Evolutionary conservation across 2,113 vertebrate genomes (phyloP), one percentile per base, ranked within the genome.

Genomic region (Corvus cornix): DNA sequence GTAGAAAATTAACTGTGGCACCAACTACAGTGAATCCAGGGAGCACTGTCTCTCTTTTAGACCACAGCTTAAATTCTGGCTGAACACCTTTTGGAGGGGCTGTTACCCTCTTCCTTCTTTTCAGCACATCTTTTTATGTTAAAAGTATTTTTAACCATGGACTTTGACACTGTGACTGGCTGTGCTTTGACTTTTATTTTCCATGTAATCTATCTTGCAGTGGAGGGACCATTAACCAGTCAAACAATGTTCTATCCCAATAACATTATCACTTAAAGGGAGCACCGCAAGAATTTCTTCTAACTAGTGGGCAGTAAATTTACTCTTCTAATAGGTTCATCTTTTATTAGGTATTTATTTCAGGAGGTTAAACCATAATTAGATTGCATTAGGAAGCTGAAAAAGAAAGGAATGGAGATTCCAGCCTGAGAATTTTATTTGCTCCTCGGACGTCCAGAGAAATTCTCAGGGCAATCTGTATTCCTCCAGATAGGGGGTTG

Each of bases 291-390:
- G 92, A 89, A 92, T 90, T 97, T 95, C 68, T 96, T 84, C 97
- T 97, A 97, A 97, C 33, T 84, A 95, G 79, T 78, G 73, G 88
- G 95, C 89, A 97, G 96, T 97, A 98, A 97, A 98, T 98, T 98
- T 97, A 91, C 94, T 92, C 96, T 97, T 95, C 95, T 97, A 98
- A 98, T 97, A 97, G 96, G 95, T 98, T 98, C 97, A 97, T 98
- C 97, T 96, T 97, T 97, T 98, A 97, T 96, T 98, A 96, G 97
- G 95, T 97, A 98, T 98, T 98, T 98, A 98, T 98, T 98, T 98
- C 87, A 43, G 95, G 94, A 98, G 97, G 95, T 96, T 35, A 97
- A 97, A 91, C 95, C 89, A 92, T 98, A 97, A 98, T 98, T 98
- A 97, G 98, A 98, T 96, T 95, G 95, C 89, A 80, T 73, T 84